These are phyloP conservation scores for Bovichtus diacanthus DNA, from an alignment of 2,797 vertebrate genomes.

Conservation along the genomic window DNA sequence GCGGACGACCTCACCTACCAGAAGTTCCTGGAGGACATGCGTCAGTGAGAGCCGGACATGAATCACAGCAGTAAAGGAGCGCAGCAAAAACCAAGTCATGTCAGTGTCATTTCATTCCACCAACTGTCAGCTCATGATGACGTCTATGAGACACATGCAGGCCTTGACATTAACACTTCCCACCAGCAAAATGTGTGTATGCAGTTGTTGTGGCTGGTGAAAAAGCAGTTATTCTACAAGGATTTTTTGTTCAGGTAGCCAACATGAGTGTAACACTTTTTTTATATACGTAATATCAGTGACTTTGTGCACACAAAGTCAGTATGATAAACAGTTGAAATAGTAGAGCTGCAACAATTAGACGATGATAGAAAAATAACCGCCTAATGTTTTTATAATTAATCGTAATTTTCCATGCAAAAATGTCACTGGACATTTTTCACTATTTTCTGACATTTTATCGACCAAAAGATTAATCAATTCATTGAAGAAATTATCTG, in stretches of 20 bases:
- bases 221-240: neutral
- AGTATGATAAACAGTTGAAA: slow-evolving; percentile 8
- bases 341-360: too few relatives aligned
- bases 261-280: neutral
- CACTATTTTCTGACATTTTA: too few relatives aligned
- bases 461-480: too few relatives aligned
- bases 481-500: too few relatives aligned
- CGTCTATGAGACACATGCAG: slow-evolving; percentile 41
- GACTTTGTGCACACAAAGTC: neutral
- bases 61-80: slow-evolving; percentile 46
- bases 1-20: slow-evolving; percentile 85
- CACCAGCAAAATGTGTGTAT: slow-evolving; percentile 45
- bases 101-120: slow-evolving; percentile 57
- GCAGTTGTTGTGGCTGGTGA: slow-evolving; percentile 3
- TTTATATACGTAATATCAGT: neutral
- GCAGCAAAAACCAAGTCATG: slow-evolving; percentile 36
- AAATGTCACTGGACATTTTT: too few relatives aligned
- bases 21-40: slow-evolving; percentile 71
- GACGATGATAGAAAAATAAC: too few relatives aligned
- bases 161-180: slow-evolving; percentile 65
- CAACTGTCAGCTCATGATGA: slow-evolving; percentile 49
- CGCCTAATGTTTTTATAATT: too few relatives aligned
- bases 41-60: neutral
- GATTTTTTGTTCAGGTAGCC: slow-evolving; percentile 9
- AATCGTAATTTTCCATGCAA: too few relatives aligned